Conservation (phyloP, 2,113 vertebrate genomes). For the Indicator indicator region DNA sequence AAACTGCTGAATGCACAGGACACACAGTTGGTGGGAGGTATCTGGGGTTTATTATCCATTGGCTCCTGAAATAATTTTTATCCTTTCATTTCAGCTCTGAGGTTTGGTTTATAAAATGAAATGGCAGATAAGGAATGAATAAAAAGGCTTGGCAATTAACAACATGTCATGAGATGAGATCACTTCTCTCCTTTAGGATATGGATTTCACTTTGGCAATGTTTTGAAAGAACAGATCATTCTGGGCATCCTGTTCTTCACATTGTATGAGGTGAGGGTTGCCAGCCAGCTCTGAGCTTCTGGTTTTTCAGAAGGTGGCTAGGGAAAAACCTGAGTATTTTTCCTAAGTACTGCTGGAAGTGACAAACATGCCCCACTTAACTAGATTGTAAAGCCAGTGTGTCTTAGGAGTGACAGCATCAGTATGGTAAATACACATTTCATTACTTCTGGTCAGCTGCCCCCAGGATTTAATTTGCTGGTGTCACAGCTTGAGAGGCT, state of each 20-base stretch:
- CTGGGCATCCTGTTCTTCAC: background rate
- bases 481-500: slow-evolving; percentile 62
- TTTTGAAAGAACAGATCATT: background rate
- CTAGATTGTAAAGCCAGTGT: background rate
- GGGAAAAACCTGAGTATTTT: background rate
- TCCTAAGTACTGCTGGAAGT: background rate
- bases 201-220: background rate
- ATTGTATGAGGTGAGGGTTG: background rate
- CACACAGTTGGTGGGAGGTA: background rate
- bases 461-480: slow-evolving; percentile 68
- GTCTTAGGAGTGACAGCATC: slow-evolving; percentile 68
- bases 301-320: background rate
- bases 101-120: background rate
- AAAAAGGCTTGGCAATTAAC: background rate
- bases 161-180: background rate
- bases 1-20: background rate
- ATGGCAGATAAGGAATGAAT: background rate
- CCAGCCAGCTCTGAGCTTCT: background rate
- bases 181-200: background rate
- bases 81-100: background rate
- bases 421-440: slow-evolving; percentile 72
- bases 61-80: background rate
- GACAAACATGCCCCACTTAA: slow-evolving; percentile 55
- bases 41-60: background rate
- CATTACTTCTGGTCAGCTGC: slow-evolving; percentile 71